Evolutionary conservation across 2,888 invertebrate genomes (phyloP).

Genomic region (Laothoe populi): DNA sequence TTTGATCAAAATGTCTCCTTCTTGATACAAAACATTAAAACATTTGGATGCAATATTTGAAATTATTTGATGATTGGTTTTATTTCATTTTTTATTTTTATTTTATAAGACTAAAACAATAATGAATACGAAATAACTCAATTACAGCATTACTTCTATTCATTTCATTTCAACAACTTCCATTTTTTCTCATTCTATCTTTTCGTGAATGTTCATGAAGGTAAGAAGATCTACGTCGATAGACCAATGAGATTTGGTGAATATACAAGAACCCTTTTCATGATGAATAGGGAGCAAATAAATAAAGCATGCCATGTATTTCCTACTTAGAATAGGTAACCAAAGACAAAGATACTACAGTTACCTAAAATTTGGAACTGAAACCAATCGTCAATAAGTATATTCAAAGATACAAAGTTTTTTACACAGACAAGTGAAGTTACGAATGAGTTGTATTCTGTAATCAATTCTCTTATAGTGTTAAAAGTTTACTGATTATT

Average conservation of each 20-base stretch:
- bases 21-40: neutral
- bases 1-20: slow-evolving; percentile 16
- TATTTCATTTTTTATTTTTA: no score
- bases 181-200: neutral
- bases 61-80: slow-evolving; percentile 19
- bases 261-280: no score
- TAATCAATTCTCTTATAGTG: neutral
- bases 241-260: no score
- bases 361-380: neutral
- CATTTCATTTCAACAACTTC: no score
- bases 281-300: no score
- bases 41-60: no score
- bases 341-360: no score
- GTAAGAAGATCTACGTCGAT: neutral
- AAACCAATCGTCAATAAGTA: neutral
- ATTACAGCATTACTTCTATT: neutral
- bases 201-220: neutral
- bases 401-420: neutral
- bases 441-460: neutral
- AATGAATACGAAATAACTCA: neutral
- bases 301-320: no score
- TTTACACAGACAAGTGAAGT: neutral
- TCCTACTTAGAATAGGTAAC: no score
- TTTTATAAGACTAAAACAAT: no score
- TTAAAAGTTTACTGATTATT: no score